These are phyloP conservation scores for Peromyscus polionotus DNA, from an alignment of 2,113 vertebrate genomes.

Conservation along the genomic window DNA sequence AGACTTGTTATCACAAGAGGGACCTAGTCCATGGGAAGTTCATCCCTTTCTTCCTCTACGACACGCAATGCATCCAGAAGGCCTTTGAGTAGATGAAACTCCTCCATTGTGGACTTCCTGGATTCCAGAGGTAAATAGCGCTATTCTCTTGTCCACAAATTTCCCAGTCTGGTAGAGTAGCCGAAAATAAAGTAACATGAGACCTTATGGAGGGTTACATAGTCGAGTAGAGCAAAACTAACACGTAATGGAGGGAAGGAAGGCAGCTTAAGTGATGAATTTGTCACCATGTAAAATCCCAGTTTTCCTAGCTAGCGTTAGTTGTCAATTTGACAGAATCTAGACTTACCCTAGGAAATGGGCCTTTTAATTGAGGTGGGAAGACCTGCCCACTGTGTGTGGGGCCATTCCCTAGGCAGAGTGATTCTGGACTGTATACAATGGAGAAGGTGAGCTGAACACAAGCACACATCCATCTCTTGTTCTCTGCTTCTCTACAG, in stretches of 20 bases:
- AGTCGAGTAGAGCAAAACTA: not conserved
- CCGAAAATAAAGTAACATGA: not conserved
- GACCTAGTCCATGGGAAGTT: not conserved
- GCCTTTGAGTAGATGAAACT: too few relatives aligned
- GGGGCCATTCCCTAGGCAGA: not conserved
- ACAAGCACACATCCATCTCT: not conserved
- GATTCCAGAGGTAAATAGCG: not conserved
- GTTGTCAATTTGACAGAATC: not conserved
- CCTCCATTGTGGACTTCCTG: not conserved
- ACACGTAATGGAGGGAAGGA: conserved; percentile 88
- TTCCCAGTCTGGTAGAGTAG: not conserved
- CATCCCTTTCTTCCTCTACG: not conserved
- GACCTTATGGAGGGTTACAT: not conserved
- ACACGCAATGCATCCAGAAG: not conserved
- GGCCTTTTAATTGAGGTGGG: not conserved
- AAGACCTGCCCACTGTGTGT: not conserved
- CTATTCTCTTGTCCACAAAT: not conserved
- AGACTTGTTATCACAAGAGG: not conserved
- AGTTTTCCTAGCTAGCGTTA: not conserved
- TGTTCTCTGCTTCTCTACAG: not conserved
- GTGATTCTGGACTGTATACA: not conserved
- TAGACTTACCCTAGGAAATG: too few relatives aligned
- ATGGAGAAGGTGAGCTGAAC: not conserved
- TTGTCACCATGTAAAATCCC: conserved; percentile 87
- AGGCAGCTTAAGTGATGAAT: conserved; percentile 86